Evolutionary conservation across 1,140 invertebrate species (phyloP), one percentile per base, ranked within the genome.

Genomic region (Halotydeus destructor): DNA sequence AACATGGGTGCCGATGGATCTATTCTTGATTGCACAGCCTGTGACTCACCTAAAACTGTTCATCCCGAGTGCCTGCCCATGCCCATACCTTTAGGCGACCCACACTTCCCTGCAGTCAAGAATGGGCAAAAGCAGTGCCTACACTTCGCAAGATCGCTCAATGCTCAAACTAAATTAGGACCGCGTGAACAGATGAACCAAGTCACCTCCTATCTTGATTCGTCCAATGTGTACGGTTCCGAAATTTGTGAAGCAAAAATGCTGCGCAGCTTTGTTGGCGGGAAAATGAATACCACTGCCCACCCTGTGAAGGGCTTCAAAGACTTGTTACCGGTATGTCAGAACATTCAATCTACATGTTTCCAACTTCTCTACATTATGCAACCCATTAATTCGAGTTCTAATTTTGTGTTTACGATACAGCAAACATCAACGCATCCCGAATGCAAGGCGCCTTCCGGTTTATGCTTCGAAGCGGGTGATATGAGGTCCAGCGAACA

Each of bases 131-230:
- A 76, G 25, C 67, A 86, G 43, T 93, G 86, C 55, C 81, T 93
- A 57, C 80, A 84, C 5, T 91, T 86, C 52, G 88, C 88, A 69
- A 74, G 86, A 55, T 88, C 82, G 24, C 60, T 91, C 41, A 76
- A 83, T 3, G 85, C 82, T 21, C 83, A 89, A 55, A 74, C 80
- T 48, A 69, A 73, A 32, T 60, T 86, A 28, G 66, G 67, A 16
- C 54, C 60, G 18, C 55, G 69, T 38, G 67, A 73, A 46, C 71
- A 73, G 53, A 55, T 72, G 47, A 75, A 76, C 52, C 68, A 71
- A 51, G 55, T 72, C 8, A 75, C 73, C 5, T 64, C 70, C 0
- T 73, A 65, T 47, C 51, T 75, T 1, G 73, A 76, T 51, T 62
- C 63, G 3, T 73, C 70, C 0, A 62, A 66, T 43, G 59, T 70